Percentiles rank a stretch among this genome's conserved stretches.
These are phyloP conservation scores for Tetrao urogallus DNA, from an alignment of 2,113 vertebrate genomes.

Conservation along the genomic window DNA sequence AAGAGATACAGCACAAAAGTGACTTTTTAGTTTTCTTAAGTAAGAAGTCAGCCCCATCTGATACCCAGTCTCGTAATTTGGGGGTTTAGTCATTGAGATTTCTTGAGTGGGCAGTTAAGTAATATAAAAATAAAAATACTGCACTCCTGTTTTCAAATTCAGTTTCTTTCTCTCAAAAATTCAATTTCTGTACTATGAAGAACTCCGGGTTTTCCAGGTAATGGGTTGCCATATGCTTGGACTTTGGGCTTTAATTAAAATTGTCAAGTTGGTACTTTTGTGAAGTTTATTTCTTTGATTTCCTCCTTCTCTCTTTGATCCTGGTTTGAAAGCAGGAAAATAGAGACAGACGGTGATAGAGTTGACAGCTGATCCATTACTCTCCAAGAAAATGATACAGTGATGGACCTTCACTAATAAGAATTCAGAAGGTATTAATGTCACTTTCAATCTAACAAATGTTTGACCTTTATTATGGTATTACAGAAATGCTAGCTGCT, in stretches of 20 bases:
- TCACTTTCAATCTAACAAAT: slow-evolving; percentile 54
- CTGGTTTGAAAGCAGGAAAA: not conserved
- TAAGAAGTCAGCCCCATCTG: not conserved
- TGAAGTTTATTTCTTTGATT: not conserved
- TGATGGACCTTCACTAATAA: slow-evolving; percentile 51
- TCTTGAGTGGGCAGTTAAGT: not conserved
- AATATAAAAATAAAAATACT: not conserved
- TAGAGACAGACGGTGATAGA: not conserved
- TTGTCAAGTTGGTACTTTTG: not conserved
- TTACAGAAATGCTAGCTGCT: slow-evolving; percentile 54
- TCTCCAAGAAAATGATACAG: slow-evolving; percentile 55
- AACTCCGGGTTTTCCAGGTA: not conserved
- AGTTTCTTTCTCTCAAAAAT: not conserved
- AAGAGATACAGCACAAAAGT: accelerated
- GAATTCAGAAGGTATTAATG: slow-evolving; percentile 55
- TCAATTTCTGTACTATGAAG: not conserved
- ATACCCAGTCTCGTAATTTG: not conserved
- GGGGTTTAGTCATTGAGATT: not conserved
- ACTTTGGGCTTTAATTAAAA: slow-evolving; percentile 13
- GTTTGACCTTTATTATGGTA: slow-evolving; percentile 68
- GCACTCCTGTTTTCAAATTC: not conserved
- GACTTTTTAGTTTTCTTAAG: not conserved
- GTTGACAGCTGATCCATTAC: slow-evolving; percentile 50
- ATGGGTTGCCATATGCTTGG: not conserved
- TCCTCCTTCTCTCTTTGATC: not conserved